Base-by-base conservation (phyloP, 1,140 invertebrate species). In the Aphelinus atriplicis region DNA sequence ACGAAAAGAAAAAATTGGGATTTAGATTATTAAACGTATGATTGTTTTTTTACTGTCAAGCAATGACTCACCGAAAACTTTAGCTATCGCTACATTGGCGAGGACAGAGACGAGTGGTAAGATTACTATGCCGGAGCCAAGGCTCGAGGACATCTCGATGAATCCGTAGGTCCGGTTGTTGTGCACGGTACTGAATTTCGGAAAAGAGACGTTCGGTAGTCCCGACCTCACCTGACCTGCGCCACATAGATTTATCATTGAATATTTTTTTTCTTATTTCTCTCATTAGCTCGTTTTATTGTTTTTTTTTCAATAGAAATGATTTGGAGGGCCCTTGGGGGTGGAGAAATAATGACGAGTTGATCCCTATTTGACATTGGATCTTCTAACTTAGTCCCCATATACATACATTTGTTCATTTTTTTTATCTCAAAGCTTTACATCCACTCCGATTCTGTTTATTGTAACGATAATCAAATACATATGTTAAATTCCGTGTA, bases 21-120 rank as follows among this genome's bases (percentile, higher is more conserved):
- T 53, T 53, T 6, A 9, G 51, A 53, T 6, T 6, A 61, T 43
- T 53, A 57, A 51, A 48, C 6, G 42, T 6, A 53, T 6, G 4
- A 6, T 9, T 6, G 51, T 5, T 71, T 71, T 60, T 48, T 6
- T 56, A 10, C 51, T 48, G n/a, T 26, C 6, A 70, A 58, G 9
- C 43, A 69, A 46, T 9, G 7, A 48, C 88, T 90, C 86, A 93
- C 92, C 88, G 79, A 94, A 95, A 68, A 92, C 91, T 88, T 95
- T 95, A 2, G 93, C 94, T 73, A 95, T 95, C 1, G 94, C 94
- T 6, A 95, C 91, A 78, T 94, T 94, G 47, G 93, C 93, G 60
- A 95, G 87, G 56, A 95, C 90, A 10, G 92, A 91, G 6, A 95
- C 89, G 1, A 95, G 79, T 9, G 94, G 93, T 46, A 94, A 85